Conservation (phyloP, 2,113 vertebrate genomes). For the Butorides virescens region DNA sequence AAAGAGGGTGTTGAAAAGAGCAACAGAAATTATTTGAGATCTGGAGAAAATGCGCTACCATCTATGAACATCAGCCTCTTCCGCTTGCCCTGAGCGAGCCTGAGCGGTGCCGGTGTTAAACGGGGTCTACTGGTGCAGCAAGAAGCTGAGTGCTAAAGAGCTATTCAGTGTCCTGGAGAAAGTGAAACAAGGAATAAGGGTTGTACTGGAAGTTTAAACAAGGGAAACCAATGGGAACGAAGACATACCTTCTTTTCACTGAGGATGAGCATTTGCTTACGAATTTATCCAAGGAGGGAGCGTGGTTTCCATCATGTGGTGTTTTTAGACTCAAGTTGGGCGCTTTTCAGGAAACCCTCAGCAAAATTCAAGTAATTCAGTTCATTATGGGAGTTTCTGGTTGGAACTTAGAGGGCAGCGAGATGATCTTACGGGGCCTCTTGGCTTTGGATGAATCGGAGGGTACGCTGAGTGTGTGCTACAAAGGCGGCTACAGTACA, state of each 20-base stretch:
- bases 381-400: not conserved
- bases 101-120: not conserved
- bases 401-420: rapidly evolving
- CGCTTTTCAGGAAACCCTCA: not conserved
- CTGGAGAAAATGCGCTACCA: not conserved
- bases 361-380: not conserved
- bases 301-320: not conserved
- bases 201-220: not conserved
- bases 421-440: not conserved
- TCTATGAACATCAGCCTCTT: not conserved
- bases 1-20: not conserved
- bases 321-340: not conserved
- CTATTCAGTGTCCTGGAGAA: not conserved
- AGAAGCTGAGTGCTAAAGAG: not conserved
- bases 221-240: not conserved
- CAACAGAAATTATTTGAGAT: not conserved
- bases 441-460: not conserved
- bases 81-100: not conserved
- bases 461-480: not conserved
- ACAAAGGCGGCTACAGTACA: rapidly evolving
- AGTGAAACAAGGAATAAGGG: not conserved
- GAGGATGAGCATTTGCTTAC: not conserved
- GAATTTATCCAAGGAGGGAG: not conserved
- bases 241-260: not conserved
- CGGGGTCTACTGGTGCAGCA: too few species aligned